Conservation (phyloP, 2,888 invertebrate genomes). For the Atherix ibis region DNA sequence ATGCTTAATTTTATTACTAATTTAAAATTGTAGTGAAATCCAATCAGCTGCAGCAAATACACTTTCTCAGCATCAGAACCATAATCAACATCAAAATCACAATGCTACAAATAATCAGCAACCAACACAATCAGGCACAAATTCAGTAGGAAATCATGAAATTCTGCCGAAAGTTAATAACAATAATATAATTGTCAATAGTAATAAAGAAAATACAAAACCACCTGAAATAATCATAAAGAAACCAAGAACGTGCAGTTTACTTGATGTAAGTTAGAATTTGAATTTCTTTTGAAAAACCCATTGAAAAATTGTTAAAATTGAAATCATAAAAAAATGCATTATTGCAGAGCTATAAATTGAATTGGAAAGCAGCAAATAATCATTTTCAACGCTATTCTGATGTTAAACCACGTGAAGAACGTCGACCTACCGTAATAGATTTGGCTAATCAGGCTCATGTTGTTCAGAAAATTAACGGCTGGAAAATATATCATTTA, state of each 20-base stretch:
- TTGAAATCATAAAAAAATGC: no score
- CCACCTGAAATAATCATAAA: slow-evolving; percentile 27
- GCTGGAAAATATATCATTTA: slow-evolving; percentile 89
- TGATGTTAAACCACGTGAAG: slow-evolving; percentile 79
- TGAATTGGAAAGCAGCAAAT: slow-evolving; percentile 54
- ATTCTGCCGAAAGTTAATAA: slow-evolving; percentile 5
- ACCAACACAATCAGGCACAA: not conserved
- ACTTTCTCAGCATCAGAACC: no score
- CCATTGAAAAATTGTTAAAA: not conserved
- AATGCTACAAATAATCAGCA: slow-evolving; percentile 14
- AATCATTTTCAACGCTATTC: slow-evolving; percentile 59
- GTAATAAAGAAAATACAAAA: slow-evolving; percentile 30
- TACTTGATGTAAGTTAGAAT: slow-evolving; percentile 23
- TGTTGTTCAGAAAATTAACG: slow-evolving; percentile 74
- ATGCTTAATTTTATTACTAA: no score
- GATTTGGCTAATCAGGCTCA: slow-evolving; percentile 81
- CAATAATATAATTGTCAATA: slow-evolving; percentile 9
- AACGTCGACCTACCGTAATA: slow-evolving; percentile 67
- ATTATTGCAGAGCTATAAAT: slow-evolving; percentile 44
- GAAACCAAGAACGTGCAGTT: slow-evolving; percentile 26
- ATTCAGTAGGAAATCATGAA: slow-evolving; percentile 1
- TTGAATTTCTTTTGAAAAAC: not conserved
- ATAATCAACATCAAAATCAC: no score
- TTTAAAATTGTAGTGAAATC: not conserved
- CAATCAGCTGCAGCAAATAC: slow-evolving; percentile 9